These are phyloP conservation scores for Australoheros facetus DNA, from an alignment of 2,797 vertebrate species.

Conservation along the genomic window DNA sequence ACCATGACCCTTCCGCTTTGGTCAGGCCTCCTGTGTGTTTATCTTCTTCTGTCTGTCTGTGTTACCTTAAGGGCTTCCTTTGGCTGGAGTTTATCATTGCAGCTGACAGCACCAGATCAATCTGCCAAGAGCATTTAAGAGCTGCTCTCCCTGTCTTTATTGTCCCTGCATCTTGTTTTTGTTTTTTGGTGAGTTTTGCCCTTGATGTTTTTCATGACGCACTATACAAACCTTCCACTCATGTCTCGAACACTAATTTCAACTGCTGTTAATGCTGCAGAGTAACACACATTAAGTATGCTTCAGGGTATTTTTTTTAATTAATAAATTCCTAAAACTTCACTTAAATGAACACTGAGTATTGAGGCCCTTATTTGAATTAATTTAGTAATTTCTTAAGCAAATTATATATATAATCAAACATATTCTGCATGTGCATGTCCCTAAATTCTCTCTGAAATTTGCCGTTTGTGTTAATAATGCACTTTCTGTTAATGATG, in stretches of 20 bases:
- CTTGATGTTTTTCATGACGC: neutral
- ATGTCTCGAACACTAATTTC: neutral
- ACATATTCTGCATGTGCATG: too few relatives aligned
- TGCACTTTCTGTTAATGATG: neutral
- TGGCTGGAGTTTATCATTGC: neutral
- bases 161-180: neutral
- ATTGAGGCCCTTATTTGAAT: too few relatives aligned
- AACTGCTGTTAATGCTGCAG: neutral
- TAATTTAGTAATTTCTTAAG: too few relatives aligned
- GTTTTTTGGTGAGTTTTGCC: neutral
- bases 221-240: neutral
- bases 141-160: neutral
- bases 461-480: too few relatives aligned
- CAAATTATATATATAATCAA: too few relatives aligned
- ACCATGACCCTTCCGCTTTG: neutral
- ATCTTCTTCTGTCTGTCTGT: neutral
- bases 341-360: too few relatives aligned
- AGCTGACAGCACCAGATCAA: neutral
- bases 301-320: too few relatives aligned
- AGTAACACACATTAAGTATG: too few relatives aligned
- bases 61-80: neutral
- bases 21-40: neutral
- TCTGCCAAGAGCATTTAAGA: neutral
- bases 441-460: too few relatives aligned
- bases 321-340: too few relatives aligned